Percentiles rank a stretch among this genome's conserved stretches.
Evolutionary conservation across 1,140 invertebrate genomes (phyloP).

Genomic region (Drosophila burlai): DNA sequence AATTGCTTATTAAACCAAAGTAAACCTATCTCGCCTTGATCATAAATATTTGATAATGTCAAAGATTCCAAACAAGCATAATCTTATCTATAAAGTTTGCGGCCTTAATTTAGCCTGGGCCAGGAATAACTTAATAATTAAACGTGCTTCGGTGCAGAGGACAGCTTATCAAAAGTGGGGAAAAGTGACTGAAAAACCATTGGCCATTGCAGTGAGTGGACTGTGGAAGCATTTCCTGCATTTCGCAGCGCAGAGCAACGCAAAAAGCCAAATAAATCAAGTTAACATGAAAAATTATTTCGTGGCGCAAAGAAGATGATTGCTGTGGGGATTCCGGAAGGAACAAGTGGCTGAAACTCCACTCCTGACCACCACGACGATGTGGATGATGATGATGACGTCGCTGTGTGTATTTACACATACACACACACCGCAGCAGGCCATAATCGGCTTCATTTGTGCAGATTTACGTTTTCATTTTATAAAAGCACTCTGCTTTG

Average conservation of each 20-base stretch:
- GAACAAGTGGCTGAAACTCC: conserved; percentile 32
- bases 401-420: conserved; percentile 6
- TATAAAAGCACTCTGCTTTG: conserved; percentile 29
- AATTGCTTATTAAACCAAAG: neutral
- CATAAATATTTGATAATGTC: conserved; percentile 12
- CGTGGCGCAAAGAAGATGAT: conserved; percentile 36
- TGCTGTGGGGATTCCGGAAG: conserved; percentile 23
- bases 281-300: conserved; percentile 59
- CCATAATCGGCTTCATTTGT: conserved; percentile 60
- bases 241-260: conserved; percentile 4
- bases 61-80: conserved; percentile 5
- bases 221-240: conserved; percentile 35
- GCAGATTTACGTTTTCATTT: conserved; percentile 46
- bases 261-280: conserved; percentile 51
- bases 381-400: conserved; percentile 11
- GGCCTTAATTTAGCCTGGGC: conserved; percentile 16
- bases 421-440: neutral
- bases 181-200: conserved; percentile 17
- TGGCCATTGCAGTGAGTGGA: conserved; percentile 19
- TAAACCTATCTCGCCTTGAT: conserved; percentile 1
- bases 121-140: conserved; percentile 25
- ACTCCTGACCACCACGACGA: conserved; percentile 5
- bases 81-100: conserved; percentile 24
- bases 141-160: neutral
- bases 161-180: conserved; percentile 28